Base-by-base conservation (phyloP, 2,113 vertebrate species). In the Pollachius pollachius region DNA sequence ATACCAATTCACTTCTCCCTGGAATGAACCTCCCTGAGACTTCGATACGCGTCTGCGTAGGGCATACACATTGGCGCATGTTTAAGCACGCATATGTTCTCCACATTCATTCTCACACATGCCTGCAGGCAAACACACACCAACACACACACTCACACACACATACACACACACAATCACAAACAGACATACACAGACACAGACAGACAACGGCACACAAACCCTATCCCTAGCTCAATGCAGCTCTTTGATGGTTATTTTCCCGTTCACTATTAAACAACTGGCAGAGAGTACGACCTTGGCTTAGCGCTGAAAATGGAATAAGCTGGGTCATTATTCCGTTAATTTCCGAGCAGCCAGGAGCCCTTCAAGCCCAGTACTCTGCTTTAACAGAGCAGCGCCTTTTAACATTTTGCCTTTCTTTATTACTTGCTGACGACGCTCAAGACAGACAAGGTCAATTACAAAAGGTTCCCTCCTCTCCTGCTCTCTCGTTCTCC, bases 241-340 rank as follows among this genome's bases (percentile, higher is more conserved):
- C 0, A 13, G 41, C 41, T 12, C 41, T 48, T 48, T 48, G 41
- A 48, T 9, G 12, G 9, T 48, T 75, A 74, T 85, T 70, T 75
- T 62, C 79, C 11, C 58, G 9, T 60, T n/a, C 56, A 58, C 88
- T 84, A 91, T 90, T 90, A 92, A 93, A 93, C 64, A 81, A 83
- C 74, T 77, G 74, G 69, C 41, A 48, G 41, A 74, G 90, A 90
- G 81, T 75, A 79, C 85, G 87, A 93, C 92, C 92, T 93, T 93
- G 89, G 78, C 92, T 86, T 90, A 85, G 89, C 91, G 90, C 83
- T 61, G 17, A 16, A 92, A 91, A 89, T 91, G 91, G 92, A 91
- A 92, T 91, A 88, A 89, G 84, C 87, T 57, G 78, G 84, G 78
- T 81, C 84, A 91, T 94, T 94, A 94, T 85, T 83, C 76, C 69